Evolutionary conservation across 2,113 vertebrate genomes (phyloP).

Genomic region (Strix aluco): DNA sequence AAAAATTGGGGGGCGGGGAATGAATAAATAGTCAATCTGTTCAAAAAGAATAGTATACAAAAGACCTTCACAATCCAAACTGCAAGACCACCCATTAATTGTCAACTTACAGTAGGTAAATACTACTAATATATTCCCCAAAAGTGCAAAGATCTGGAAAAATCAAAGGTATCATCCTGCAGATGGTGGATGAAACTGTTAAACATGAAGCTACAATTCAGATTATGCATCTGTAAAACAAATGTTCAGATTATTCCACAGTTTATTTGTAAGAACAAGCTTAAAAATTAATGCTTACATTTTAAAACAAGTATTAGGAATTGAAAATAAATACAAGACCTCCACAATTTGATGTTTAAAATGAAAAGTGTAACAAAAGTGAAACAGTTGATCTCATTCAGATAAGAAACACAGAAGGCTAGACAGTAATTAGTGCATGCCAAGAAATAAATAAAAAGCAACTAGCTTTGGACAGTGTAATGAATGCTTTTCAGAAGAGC

Average conservation of each 20-base stretch:
- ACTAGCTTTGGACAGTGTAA: not conserved
- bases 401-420: not conserved
- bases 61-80: not conserved
- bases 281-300: not conserved
- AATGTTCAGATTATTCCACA: not conserved
- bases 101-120: not conserved
- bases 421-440: not conserved
- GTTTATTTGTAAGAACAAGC: not conserved
- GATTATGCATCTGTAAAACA: not conserved
- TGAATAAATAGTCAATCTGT: not conserved
- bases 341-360: not conserved
- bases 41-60: not conserved
- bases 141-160: not conserved
- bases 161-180: not conserved
- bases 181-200: not conserved
- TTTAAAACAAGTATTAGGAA: not conserved
- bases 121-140: not conserved
- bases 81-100: not conserved
- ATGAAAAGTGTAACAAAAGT: not conserved
- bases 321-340: not conserved
- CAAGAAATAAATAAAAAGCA: not conserved
- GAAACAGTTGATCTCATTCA: not conserved
- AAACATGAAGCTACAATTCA: not conserved
- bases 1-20: not conserved
- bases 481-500: not conserved